Evolutionary conservation across 2,113 vertebrate species (phyloP).

Genomic region (Aythya baeri): DNA sequence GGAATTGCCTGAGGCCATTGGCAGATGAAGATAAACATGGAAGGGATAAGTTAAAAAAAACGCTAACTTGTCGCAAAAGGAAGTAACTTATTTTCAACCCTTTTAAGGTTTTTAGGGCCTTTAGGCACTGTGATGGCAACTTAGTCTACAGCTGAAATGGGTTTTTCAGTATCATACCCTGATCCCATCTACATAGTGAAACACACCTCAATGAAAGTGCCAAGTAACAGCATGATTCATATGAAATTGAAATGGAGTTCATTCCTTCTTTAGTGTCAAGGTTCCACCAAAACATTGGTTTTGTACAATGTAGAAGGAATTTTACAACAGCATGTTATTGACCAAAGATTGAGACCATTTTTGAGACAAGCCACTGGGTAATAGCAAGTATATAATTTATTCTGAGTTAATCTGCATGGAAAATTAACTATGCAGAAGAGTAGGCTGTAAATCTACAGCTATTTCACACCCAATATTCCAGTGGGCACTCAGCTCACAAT

Average conservation of each 20-base stretch:
- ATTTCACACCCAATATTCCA: not conserved
- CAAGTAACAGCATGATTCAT: not conserved
- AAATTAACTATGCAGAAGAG: not conserved
- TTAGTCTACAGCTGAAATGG: not conserved
- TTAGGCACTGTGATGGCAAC: not conserved
- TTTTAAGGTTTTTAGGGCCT: constrained; percentile 35
- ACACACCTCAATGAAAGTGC: not conserved
- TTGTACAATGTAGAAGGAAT: not conserved
- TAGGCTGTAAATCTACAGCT: constrained; percentile 1
- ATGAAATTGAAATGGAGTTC: not conserved
- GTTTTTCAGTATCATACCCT: not conserved
- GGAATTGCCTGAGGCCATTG: not conserved
- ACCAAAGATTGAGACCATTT: not conserved
- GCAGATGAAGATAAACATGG: not conserved
- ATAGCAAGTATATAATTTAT: not conserved
- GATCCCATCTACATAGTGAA: not conserved
- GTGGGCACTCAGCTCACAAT: not conserved
- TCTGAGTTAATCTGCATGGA: not conserved
- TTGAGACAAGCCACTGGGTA: not conserved
- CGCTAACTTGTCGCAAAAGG: not conserved
- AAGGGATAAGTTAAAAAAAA: not conserved
- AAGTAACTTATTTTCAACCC: not conserved
- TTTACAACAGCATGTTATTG: constrained; percentile 1
- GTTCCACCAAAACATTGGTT: not conserved
- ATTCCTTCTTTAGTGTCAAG: not conserved